Conservation (phyloP, 2,797 vertebrate species). For the Megalops cyprinoides region DNA sequence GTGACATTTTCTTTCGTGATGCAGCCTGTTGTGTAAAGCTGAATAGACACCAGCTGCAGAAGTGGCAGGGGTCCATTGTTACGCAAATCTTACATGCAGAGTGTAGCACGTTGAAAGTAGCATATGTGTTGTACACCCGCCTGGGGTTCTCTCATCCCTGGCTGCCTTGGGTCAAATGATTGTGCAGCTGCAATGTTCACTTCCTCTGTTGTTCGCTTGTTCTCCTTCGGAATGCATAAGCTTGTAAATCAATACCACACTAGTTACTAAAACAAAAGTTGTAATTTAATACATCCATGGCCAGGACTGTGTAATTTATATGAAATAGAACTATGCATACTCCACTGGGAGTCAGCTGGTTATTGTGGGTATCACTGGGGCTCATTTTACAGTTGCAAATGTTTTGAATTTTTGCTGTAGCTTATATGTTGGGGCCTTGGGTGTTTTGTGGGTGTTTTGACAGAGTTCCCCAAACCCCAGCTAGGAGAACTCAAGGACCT, state of each 20-base stretch:
- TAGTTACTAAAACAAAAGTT: too few species aligned
- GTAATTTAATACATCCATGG: too few species aligned
- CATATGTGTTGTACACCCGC: neutral
- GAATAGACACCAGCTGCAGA: neutral
- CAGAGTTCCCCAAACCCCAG: conserved; percentile 82
- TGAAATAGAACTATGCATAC: too few species aligned
- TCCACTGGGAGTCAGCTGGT: too few species aligned
- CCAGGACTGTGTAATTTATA: too few species aligned
- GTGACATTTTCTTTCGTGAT: conserved; percentile 1
- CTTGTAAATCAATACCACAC: too few species aligned
- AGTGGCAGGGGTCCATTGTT: neutral
- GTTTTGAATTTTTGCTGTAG: neutral
- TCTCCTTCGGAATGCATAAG: neutral
- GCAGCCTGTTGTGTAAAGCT: conserved; percentile 49
- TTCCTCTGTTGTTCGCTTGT: neutral
- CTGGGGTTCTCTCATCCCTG: conserved; percentile 29
- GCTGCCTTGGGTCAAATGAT: neutral
- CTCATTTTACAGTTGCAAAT: too few species aligned
- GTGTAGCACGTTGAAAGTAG: neutral
- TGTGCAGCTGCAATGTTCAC: neutral
- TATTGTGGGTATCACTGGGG: too few species aligned
- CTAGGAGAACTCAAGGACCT: conserved; percentile 74
- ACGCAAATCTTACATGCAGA: conserved; percentile 6
- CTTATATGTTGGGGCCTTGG: conserved; percentile 28
- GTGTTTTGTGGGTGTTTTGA: neutral